Base-by-base conservation (phyloP, 1,140 invertebrate species). In the Doryteuthis pealeii region DNA sequence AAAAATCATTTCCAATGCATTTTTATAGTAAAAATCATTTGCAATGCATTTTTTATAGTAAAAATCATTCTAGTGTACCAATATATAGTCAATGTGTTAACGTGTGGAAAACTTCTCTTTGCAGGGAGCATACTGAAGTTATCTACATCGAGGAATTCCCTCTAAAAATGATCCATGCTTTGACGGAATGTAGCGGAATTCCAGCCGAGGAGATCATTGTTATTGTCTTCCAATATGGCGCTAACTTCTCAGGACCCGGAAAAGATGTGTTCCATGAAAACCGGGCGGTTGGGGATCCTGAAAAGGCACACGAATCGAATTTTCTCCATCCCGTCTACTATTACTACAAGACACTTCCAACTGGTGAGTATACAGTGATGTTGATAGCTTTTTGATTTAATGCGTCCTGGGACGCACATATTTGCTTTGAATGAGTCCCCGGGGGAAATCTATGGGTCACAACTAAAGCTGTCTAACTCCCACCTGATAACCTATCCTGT, bases 241-340 rank as follows among this genome's bases (percentile, higher is more conserved):
- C 77, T 12, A 84, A 89, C 71, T 90, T 89, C 79, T 89, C 89
- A 0, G 89, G 87, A 10, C 88, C 89, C n/a, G 89, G 87, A 15
- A 87, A 88, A 71, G 89, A 90, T 78, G 85, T 88, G 30, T 90
- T 90, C 80, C 79, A 87, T 33, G n/a, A 76, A 8, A 83, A 88
- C 74, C 76, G 89, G n/a, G 88, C 89, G 3, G 87, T 82, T n/a
- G 87, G 86, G 6, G 86, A 88, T 62, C 85, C 87, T 18, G 76
- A 83, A 4, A 86, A 88, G 69, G 89, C 88, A 18, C 85, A 89
- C 75, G 72, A 81, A 12, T 90, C 89, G 30, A 90, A 90, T 82
- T 90, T 90, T 74, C 82, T 90, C 4, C 89, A 90, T 80, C 89
- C 89, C 14, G 87, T 88, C 4, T 78, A 90, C 28, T 90, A 89